Evolutionary conservation across 1,140 invertebrate species (phyloP), one percentile per base, ranked within the genome.

Genomic region (Leptinotarsa undecemlineata): DNA sequence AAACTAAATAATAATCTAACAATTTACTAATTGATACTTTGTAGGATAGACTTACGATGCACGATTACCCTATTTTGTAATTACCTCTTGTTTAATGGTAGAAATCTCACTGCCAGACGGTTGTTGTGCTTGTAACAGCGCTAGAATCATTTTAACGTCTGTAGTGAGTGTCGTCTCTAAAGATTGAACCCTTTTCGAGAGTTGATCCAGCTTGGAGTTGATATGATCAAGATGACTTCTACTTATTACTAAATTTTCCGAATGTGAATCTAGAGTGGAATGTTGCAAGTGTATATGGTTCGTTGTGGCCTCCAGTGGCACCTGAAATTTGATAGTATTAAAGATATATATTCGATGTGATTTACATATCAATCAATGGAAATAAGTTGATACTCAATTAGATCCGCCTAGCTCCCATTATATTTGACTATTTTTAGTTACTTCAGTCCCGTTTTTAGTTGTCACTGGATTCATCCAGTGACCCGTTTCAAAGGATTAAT

Each of bases 141-240:
- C 87, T 78, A 93, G 82, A 69, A 93, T 93, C 72, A 90, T 86
- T 77, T 89, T 87, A 73, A 93, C 89, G 77, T 93, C 91, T 3
- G 88, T 87, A 1, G 89, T 89, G 77, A 93, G 88, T 4, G 90
- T 89, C 48, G 87, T 87, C 78, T 93, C 92, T 72, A 93, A 82
- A 13, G 88, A 86, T 11, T 87, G 86, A 23, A 91, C 87, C 76
- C 90, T 89, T 74, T 88, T 87, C 75, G 89, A 88, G 21, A 93
- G 83, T 74, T 91, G 89, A 74, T 93, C 91, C 81, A 93, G 88
- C 80, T 91, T 86, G 47, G 81, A 82, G 78, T 88, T 87, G 74
- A 90, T 85, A 74, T 88, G 86, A 48, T 88, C 87, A 66, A 88
- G 82, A 62, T 87, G 86, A 63, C 77, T 71, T 73, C 81, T 82